These are phyloP conservation scores for Orthosia gracilis DNA, from an alignment of 2,888 invertebrate species.

Conservation along the genomic window DNA sequence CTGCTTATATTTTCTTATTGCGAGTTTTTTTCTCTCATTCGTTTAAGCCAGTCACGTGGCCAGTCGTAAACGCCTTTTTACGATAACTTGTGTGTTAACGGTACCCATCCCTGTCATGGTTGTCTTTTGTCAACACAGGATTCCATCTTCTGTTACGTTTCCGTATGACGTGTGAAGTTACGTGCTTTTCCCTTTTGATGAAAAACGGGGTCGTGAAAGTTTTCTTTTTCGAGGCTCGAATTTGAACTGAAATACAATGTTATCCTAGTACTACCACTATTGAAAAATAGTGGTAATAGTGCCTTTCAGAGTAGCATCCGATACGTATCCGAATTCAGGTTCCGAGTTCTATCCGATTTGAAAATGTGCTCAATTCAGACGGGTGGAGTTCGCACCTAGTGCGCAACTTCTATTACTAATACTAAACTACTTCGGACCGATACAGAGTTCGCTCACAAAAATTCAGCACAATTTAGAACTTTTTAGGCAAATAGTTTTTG, in stretches of 20 bases:
- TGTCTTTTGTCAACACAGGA: slow-evolving; percentile 50
- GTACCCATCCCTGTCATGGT: slow-evolving; percentile 48
- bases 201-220: background rate
- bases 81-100: slow-evolving; percentile 64
- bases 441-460: too few relatives aligned
- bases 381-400: too few relatives aligned
- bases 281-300: too few relatives aligned
- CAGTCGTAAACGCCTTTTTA: slow-evolving; percentile 70
- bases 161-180: slow-evolving; percentile 29
- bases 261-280: too few relatives aligned
- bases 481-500: background rate
- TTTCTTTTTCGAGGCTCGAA: background rate
- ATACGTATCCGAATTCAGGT: too few relatives aligned
- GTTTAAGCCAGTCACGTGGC: slow-evolving; percentile 54
- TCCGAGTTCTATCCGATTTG: too few relatives aligned
- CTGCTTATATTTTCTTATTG: slow-evolving; percentile 33
- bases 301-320: too few relatives aligned
- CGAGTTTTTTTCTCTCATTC: slow-evolving; percentile 32
- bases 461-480: background rate
- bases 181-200: slow-evolving; percentile 21
- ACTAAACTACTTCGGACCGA: too few relatives aligned
- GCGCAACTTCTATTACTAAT: too few relatives aligned
- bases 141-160: slow-evolving; percentile 24
- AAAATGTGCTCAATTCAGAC: too few relatives aligned
- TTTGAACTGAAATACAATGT: background rate